phyloP scores from a whole-genome alignment of 2,888 invertebrate species.

The Perdita meconis region DNA sequence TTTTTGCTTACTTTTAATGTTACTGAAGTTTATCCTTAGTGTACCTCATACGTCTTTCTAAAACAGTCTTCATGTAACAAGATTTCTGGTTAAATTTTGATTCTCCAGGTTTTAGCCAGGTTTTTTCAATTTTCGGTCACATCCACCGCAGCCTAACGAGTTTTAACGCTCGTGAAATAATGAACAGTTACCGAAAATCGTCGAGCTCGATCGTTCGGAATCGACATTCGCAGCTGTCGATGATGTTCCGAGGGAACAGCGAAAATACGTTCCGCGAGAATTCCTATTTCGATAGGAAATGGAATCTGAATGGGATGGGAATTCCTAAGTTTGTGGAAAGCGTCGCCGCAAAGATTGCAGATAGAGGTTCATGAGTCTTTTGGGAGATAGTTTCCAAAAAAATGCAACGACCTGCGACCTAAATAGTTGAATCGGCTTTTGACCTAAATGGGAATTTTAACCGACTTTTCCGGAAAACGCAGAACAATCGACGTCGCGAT shows the following conservation, averaged over 20 bases:
- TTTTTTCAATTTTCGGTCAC: no score
- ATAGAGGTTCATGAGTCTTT: background rate
- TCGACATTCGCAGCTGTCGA: background rate
- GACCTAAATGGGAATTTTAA: background rate
- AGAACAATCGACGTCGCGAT: background rate
- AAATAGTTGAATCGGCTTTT: background rate
- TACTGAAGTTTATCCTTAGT: no score
- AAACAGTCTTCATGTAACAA: no score
- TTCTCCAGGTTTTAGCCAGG: no score
- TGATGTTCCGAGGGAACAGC: background rate
- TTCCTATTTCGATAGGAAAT: slow-evolving; percentile 1
- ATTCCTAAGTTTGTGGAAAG: background rate
- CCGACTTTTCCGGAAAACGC: background rate
- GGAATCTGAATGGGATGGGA: background rate
- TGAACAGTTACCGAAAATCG: background rate
- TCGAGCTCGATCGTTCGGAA: background rate
- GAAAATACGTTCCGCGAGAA: slow-evolving; percentile 9
- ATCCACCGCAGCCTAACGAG: no score
- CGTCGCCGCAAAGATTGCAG: background rate
- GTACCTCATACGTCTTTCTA: no score
- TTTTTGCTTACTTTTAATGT: no score
- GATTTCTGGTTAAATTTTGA: no score
- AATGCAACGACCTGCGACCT: background rate
- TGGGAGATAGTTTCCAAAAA: background rate
- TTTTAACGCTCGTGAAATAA: no score